Evolutionary conservation across 1,140 invertebrate species (phyloP).

Genomic region (Bombus polaris): DNA sequence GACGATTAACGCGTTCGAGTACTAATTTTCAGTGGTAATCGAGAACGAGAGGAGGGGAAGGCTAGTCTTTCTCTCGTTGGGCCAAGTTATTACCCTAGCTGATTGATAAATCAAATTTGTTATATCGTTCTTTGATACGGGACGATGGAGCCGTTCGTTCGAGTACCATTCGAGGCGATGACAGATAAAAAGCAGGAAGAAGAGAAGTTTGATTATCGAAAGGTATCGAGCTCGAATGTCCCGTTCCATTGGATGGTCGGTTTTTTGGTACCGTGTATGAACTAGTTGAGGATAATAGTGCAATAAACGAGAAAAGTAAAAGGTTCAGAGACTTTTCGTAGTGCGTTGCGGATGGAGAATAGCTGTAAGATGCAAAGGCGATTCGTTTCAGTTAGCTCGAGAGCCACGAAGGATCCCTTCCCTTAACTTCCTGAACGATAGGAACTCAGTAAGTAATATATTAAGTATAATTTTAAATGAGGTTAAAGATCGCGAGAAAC

Average conservation of each 20-base stretch:
- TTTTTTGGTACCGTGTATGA: constrained; percentile 5
- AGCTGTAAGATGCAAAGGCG: constrained; percentile 39
- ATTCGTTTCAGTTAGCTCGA: constrained; percentile 4
- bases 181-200: background rate
- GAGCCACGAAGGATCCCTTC: constrained; percentile 14
- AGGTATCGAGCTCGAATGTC: background rate
- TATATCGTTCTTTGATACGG: constrained; percentile 23
- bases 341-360: constrained; percentile 6
- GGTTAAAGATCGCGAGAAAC: background rate
- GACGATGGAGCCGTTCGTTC: background rate
- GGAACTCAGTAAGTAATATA: constrained; percentile 48
- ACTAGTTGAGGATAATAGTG: constrained; percentile 40
- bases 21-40: constrained; percentile 25
- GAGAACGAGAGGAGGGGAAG: background rate
- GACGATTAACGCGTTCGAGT: constrained; percentile 35
- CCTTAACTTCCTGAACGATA: constrained; percentile 40
- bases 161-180: background rate
- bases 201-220: background rate
- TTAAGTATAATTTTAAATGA: constrained; percentile 45
- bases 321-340: constrained; percentile 38
- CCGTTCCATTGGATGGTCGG: background rate
- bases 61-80: background rate
- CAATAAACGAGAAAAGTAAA: constrained; percentile 33
- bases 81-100: constrained; percentile 17
- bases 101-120: constrained; percentile 46